Conservation (phyloP, 2,113 vertebrate genomes). For the Scomber colias region DNA sequence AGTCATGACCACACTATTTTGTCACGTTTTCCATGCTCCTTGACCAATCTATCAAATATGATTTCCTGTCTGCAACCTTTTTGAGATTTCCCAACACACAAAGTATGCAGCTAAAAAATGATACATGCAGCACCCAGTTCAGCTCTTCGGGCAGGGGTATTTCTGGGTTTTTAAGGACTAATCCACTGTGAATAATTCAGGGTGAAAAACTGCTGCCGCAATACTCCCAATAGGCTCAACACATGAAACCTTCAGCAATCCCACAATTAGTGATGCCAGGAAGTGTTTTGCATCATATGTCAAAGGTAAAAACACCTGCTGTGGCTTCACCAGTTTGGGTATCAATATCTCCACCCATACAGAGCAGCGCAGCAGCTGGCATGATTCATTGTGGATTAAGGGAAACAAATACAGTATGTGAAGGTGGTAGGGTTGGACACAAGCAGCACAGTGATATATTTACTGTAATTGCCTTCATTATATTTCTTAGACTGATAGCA, state of each 20-base stretch:
- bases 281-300: conserved; percentile 6
- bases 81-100: background rate
- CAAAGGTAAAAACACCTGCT: conserved; percentile 21
- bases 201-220: background rate
- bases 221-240: background rate
- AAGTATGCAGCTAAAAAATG: background rate
- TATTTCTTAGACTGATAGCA: background rate
- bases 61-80: background rate
- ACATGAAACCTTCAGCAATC: background rate
- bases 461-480: conserved; percentile 16
- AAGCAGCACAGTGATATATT: background rate
- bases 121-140: background rate
- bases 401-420: conserved; percentile 13
- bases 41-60: background rate
- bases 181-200: conserved; percentile 5
- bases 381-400: conserved; percentile 19
- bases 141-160: background rate
- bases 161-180: background rate
- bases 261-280: background rate
- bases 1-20: background rate
- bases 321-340: conserved; percentile 16
- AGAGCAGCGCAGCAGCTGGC: conserved; percentile 18
- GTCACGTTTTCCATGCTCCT: background rate
- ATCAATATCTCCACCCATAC: conserved; percentile 11
- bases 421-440: conserved; percentile 15